A percentile compares a stretch with the other conserved stretches of the same genome.
Evolutionary conservation across 2,113 vertebrate genomes (phyloP).

Genomic region (Pristiophorus japonicus): DNA sequence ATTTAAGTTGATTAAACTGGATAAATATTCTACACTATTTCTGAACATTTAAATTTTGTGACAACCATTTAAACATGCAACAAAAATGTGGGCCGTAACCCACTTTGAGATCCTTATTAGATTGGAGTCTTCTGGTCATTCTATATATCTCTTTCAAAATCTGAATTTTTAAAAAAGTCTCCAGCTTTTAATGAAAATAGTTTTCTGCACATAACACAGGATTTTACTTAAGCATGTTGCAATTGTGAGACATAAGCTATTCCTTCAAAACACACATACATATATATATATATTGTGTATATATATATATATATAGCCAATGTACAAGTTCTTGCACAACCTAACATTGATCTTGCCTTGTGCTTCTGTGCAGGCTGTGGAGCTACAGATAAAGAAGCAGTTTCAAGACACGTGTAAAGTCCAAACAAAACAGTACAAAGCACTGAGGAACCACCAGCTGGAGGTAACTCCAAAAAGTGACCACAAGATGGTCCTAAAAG

Average conservation of each 20-base stretch:
- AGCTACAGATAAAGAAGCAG: constrained; percentile 99
- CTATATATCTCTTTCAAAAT: background rate
- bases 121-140: background rate
- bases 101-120: background rate
- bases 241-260: background rate
- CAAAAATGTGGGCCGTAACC: too few species aligned
- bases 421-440: constrained; percentile 99
- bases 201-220: background rate
- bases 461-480: constrained; percentile 97
- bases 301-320: too few species aligned
- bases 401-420: constrained; percentile 99
- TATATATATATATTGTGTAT: too few species aligned
- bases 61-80: background rate
- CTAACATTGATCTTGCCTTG: background rate
- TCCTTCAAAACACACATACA: too few species aligned
- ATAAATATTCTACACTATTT: background rate
- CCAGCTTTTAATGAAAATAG: background rate
- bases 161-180: background rate
- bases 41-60: background rate
- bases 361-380: constrained; percentile 72
- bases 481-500: constrained; percentile 95
- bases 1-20: too few species aligned
- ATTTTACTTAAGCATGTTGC: background rate
- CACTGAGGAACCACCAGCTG: constrained; percentile 97
- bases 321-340: background rate